These are phyloP conservation scores for Limnephilus lunatus DNA, from an alignment of 2,888 invertebrate species.

Conservation along the genomic window DNA sequence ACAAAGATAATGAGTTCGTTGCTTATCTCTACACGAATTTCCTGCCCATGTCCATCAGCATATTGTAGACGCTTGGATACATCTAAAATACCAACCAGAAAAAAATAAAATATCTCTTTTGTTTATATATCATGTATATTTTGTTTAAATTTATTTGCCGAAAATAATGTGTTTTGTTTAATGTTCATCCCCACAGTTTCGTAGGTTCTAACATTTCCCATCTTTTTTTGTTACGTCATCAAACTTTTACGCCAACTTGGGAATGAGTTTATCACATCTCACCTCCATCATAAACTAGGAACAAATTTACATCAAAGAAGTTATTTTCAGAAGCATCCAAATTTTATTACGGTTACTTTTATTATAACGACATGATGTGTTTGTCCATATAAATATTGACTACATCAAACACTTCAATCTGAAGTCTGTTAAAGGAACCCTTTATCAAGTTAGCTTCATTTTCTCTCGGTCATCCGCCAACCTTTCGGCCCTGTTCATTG, in stretches of 20 bases:
- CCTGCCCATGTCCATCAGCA: not conserved
- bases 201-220: not conserved
- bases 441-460: conserved; percentile 64
- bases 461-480: conserved; percentile 64
- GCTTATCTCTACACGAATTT: not conserved
- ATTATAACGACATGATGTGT: conserved; percentile 16
- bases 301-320: conserved; percentile 18
- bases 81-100: not conserved
- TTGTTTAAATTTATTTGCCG: not conserved
- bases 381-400: conserved; percentile 37
- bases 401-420: conserved; percentile 46
- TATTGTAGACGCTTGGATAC: not conserved
- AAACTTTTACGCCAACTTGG: not conserved
- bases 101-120: not conserved
- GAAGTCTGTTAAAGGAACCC: conserved; percentile 40
- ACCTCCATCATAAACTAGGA: not conserved
- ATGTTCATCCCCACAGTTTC: not conserved
- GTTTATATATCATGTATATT: not conserved
- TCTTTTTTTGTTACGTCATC: not conserved
- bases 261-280: conserved; percentile 2
- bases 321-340: not conserved
- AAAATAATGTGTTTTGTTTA: not conserved
- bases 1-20: not conserved
- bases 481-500: conserved; percentile 61
- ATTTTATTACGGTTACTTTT: conserved; percentile 33